A percentile compares a stretch with the other conserved stretches of the same genome.
These are phyloP conservation scores for Pseudonaja textilis DNA, from an alignment of 2,113 vertebrate genomes.

Conservation along the genomic window DNA sequence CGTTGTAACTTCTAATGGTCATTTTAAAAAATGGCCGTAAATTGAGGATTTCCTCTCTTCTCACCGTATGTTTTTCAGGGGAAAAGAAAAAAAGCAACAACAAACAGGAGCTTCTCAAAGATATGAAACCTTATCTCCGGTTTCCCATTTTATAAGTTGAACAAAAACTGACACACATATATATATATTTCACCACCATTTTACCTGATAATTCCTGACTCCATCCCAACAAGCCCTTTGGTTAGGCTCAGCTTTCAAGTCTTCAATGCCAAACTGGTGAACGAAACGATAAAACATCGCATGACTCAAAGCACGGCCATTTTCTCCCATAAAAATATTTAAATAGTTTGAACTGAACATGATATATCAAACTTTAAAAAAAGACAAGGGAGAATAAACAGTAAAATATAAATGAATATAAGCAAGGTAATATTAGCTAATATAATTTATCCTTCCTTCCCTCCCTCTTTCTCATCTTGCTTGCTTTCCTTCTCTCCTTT, in stretches of 20 bases:
- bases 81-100: neutral
- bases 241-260: slow-evolving; percentile 84
- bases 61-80: neutral
- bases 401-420: neutral
- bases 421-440: neutral
- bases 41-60: too few species aligned
- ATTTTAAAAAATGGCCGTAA: too few species aligned
- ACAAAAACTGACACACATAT: neutral
- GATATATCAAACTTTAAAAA: neutral
- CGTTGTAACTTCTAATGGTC: too few species aligned
- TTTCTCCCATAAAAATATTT: neutral
- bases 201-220: slow-evolving; percentile 94
- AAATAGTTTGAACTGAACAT: neutral
- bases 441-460: too few species aligned
- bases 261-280: slow-evolving; percentile 90
- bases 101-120: neutral
- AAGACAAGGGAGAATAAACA: neutral
- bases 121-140: neutral
- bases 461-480: too few species aligned
- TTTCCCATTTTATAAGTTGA: neutral
- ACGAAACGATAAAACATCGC: slow-evolving; percentile 12
- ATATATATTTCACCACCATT: neutral
- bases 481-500: too few species aligned
- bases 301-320: neutral
- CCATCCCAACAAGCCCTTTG: slow-evolving; percentile 94